Conservation (phyloP, 2,113 vertebrate species). For the Colius striatus region DNA sequence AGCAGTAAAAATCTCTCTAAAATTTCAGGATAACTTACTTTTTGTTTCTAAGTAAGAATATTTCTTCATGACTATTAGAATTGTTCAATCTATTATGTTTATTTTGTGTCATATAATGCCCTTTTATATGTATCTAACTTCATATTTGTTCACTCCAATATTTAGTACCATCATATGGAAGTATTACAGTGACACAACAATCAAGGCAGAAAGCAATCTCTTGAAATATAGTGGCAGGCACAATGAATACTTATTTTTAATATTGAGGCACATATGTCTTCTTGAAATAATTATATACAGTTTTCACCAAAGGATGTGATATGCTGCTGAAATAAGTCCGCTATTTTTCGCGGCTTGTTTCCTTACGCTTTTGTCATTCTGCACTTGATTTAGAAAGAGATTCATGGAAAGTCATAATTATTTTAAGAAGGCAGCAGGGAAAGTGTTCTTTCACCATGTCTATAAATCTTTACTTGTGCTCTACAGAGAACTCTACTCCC, state of each 20-base stretch:
- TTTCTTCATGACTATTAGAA: not conserved
- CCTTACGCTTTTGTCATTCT: slow-evolving; percentile 75
- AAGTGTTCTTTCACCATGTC: slow-evolving; percentile 76
- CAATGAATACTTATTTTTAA: slow-evolving; percentile 49
- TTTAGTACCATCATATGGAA: not conserved
- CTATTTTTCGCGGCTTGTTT: slow-evolving; percentile 61
- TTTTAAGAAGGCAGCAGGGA: slow-evolving; percentile 77
- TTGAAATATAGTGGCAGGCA: slow-evolving; percentile 14
- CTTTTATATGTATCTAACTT: not conserved
- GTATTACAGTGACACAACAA: not conserved
- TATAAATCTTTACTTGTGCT: slow-evolving; percentile 80
- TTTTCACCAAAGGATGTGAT: slow-evolving; percentile 20
- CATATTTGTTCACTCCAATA: not conserved
- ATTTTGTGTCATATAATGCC: not conserved
- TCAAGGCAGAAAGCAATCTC: slow-evolving; percentile 12
- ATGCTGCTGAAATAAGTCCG: slow-evolving; percentile 22
- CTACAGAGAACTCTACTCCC: slow-evolving; percentile 73
- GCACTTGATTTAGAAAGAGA: slow-evolving; percentile 80
- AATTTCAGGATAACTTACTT: not conserved
- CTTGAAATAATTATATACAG: slow-evolving; percentile 56
- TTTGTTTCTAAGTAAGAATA: not conserved
- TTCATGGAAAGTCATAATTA: slow-evolving; percentile 82
- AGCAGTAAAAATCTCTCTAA: not conserved
- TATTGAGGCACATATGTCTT: slow-evolving; percentile 8
- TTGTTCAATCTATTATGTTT: not conserved